A percentile compares a stretch with the other conserved stretches of the same genome.
These are phyloP conservation scores for Lochmaea crataegi DNA, from an alignment of 2,888 invertebrate genomes.

Conservation along the genomic window DNA sequence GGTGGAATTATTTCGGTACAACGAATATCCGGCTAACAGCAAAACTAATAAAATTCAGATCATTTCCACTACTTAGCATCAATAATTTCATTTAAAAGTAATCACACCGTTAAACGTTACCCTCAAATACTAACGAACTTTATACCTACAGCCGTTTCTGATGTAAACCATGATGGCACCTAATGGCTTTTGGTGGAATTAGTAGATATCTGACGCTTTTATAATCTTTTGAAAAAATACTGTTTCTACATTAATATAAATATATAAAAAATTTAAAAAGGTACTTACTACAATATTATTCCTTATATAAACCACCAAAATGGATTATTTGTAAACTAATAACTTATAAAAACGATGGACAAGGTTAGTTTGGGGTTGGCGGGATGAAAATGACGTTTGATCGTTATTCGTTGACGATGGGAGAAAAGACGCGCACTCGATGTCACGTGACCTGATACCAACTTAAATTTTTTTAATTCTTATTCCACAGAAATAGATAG, in stretches of 20 bases:
- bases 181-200: constrained; percentile 9
- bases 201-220: neutral
- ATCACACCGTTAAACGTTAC: neutral
- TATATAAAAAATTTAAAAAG: neutral
- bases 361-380: constrained; percentile 14
- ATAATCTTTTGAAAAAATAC: neutral
- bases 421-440: constrained; percentile 2
- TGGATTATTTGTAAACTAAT: neutral
- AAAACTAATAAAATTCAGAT: neutral
- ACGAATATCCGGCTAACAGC: neutral
- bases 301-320: neutral
- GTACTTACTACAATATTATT: constrained; percentile 1
- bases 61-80: too few species aligned
- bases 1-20: constrained; percentile 8
- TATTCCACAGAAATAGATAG: neutral
- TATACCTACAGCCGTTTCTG: neutral
- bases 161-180: constrained; percentile 12
- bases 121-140: neutral
- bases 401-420: neutral
- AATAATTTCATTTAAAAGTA: neutral
- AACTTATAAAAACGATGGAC: neutral
- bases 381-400: constrained; percentile 18
- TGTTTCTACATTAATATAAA: neutral
- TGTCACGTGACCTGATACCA: constrained; percentile 2
- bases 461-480: neutral